Evolutionary conservation across 2,797 vertebrate species (phyloP), one percentile per base, ranked within the genome.

Genomic region (Odontamblyopus rebecca): DNA sequence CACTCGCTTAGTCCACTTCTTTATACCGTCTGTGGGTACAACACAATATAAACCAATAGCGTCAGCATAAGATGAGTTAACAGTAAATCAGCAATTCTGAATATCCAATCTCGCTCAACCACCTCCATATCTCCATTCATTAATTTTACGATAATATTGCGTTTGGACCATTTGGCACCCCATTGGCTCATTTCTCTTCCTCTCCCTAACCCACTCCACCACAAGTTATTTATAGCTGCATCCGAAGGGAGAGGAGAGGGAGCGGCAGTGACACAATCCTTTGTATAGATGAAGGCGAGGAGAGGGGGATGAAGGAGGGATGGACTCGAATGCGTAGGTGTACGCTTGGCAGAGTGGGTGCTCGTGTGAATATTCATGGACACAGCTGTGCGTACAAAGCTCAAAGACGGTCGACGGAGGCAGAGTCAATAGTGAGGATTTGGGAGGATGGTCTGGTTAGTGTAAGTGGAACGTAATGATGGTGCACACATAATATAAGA

Each of bases 201-300:
- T 70, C 63, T 44, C 6, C 30, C 48, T 41, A 62, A 51, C 65
- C 72, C 72, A 60, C 70, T 75, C 63, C 70, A 61, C 66, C 82
- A 51, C 0, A 0, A 16, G 76, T 72, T 92, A 91, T 92, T 91
- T 91, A 87, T 92, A 91, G 86, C 87, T 70, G 57, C 2, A 19
- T 87, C 82, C 84, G 67, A 48, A 68, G 75, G 54, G 54, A 57
- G 11, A 54, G 53, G 16, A 57, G 23, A 51, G 57, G 16, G 38
- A 68, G 73, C 23, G 27, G 29, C 73, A 57, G 68, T 80, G 78
- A 82, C 81, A 87, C 62, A 76, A 73, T 84, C 70, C 73, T 75
- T 78, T 75, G 70, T 73, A 81, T 76, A 79, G 78, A 48, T 26
- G 61, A 30, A 70, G 66, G 71, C 70, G 62, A 71, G 76, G 69